Evolutionary conservation across 30 jellyfish, hydroid and myxozoan genomes (phyloP).

Genomic region (Chrysaora quinquecirrha): DNA sequence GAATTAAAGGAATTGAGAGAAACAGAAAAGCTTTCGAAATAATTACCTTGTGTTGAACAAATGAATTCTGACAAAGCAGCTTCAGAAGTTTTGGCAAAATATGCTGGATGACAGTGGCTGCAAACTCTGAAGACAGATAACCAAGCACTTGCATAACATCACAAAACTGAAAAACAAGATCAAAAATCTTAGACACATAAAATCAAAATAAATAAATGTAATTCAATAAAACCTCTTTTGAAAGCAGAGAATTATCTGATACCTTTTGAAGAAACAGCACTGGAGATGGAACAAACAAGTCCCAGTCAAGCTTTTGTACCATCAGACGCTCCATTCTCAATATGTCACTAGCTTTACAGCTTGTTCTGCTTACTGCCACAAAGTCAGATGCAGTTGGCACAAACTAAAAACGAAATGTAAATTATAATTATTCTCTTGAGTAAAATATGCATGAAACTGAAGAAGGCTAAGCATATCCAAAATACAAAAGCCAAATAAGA

Average conservation of each 20-base stretch:
- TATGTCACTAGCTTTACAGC: constrained; percentile 62
- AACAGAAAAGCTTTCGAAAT: not conserved
- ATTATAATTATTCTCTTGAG: too few species aligned
- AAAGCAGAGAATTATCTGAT: not conserved
- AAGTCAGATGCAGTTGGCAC: constrained; percentile 82
- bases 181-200: too few species aligned
- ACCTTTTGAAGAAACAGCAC: constrained; percentile 74
- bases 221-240: not conserved
- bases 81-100: constrained; percentile 52
- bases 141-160: constrained; percentile 64
- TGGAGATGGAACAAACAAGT: constrained; percentile 64
- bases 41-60: constrained; percentile 64
- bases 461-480: not conserved
- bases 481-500: too few species aligned
- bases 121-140: constrained; percentile 52
- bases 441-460: too few species aligned
- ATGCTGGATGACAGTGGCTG: constrained; percentile 56
- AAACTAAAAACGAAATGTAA: constrained; percentile 83
- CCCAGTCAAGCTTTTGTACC: constrained; percentile 74
- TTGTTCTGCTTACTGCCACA: constrained; percentile 71
- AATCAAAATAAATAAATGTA: too few species aligned
- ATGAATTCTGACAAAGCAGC: constrained; percentile 54
- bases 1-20: too few species aligned
- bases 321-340: constrained; percentile 72
- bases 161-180: constrained; percentile 40